Evolutionary conservation across 1,140 invertebrate genomes (phyloP).

Genomic region (Parasteatoda tepidariorum): DNA sequence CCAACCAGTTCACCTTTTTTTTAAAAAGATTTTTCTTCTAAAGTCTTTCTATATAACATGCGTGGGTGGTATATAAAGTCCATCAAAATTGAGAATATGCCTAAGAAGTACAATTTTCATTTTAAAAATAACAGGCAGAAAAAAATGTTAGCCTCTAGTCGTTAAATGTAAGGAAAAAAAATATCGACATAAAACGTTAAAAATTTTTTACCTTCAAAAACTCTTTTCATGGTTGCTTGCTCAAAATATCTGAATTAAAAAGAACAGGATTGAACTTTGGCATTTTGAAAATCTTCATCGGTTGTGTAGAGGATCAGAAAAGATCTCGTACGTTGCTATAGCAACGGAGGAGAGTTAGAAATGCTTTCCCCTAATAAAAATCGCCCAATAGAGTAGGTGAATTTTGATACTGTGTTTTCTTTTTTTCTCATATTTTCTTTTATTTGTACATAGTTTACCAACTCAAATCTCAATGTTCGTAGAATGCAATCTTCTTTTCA

Average conservation of each 20-base stretch:
- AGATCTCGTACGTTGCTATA: neutral
- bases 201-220: neutral
- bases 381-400: neutral
- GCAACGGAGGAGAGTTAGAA: neutral
- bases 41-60: no score
- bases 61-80: no score
- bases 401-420: neutral
- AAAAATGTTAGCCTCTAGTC: neutral
- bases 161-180: no score
- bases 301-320: neutral
- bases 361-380: neutral
- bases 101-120: neutral
- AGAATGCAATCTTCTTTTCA: neutral
- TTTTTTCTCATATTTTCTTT: neutral
- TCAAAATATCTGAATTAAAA: neutral
- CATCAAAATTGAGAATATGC: neutral
- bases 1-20: no score
- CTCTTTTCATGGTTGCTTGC: neutral
- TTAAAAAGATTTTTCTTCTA: no score
- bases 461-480: no score
- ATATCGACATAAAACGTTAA: neutral
- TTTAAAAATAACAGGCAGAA: neutral
- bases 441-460: neutral
- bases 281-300: neutral
- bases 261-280: neutral